Evolutionary conservation across 2,888 invertebrate genomes (phyloP).

Genomic region (Drosophila anomalata): DNA sequence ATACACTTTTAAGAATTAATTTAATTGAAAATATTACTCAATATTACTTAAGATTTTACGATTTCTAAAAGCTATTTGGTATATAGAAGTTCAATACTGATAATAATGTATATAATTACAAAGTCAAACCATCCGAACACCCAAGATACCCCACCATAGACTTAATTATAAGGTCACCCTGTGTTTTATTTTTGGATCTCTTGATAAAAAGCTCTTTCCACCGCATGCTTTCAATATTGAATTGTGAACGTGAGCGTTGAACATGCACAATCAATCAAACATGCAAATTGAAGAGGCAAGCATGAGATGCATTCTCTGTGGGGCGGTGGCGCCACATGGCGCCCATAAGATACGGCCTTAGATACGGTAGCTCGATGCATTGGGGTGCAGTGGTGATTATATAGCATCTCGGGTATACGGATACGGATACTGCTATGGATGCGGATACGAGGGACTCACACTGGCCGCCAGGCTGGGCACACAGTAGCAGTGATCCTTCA

Average conservation of each 20-base stretch:
- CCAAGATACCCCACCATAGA: not conserved
- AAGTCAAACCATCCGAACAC: too few relatives aligned
- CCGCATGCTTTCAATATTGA: conserved; percentile 50
- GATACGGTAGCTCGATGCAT: conserved; percentile 36
- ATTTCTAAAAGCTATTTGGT: too few relatives aligned
- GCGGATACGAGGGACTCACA: conserved; percentile 78
- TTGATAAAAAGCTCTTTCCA: conserved; percentile 40
- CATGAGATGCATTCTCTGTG: conserved; percentile 31
- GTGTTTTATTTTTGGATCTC: conserved; percentile 45
- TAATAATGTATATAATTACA: too few relatives aligned
- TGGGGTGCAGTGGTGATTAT: conserved; percentile 12
- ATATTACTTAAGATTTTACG: too few relatives aligned
- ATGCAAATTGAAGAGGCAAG: conserved; percentile 58
- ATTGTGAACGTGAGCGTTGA: conserved; percentile 33
- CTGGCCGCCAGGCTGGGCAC: conserved; percentile 82
- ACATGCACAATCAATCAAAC: conserved; percentile 50
- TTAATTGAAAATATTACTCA: too few relatives aligned
- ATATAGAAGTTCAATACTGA: too few relatives aligned
- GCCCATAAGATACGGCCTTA: conserved; percentile 21
- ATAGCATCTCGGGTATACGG: conserved; percentile 30
- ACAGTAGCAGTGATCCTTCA: conserved; percentile 83
- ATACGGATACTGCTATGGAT: conserved; percentile 37
- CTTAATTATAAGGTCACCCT: conserved; percentile 15
- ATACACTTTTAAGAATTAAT: conserved; percentile 18
- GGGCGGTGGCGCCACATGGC: conserved; percentile 35